Evolutionary conservation across 2,888 invertebrate genomes (phyloP).

Genomic region (Rhagophthalmus giganteus): DNA sequence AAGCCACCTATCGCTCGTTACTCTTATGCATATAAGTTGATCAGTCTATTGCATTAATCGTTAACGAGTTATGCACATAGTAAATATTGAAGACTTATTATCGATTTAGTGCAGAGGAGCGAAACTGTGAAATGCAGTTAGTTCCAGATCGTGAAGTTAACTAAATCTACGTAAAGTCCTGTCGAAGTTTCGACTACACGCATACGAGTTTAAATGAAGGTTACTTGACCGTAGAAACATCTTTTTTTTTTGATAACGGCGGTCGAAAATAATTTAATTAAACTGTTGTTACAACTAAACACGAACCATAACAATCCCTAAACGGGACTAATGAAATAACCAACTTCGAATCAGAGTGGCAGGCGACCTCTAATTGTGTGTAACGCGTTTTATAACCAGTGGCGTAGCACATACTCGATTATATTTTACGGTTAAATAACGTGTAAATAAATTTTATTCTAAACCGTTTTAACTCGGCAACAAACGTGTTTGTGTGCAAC

Average conservation of each 20-base stretch:
- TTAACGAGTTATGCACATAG: conserved; percentile 35
- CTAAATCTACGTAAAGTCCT: conserved; percentile 20
- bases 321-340: conserved; percentile 39
- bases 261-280: conserved; percentile 36
- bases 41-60: conserved; percentile 39
- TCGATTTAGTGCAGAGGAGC: conserved; percentile 46
- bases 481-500: no score
- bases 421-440: no score
- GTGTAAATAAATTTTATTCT: no score
- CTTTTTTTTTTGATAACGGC: neutral
- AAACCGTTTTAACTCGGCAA: no score
- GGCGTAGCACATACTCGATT: conserved; percentile 11
- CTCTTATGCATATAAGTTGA: conserved; percentile 31
- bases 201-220: no score
- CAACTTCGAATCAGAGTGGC: conserved; percentile 39
- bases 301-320: conserved; percentile 38
- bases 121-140: conserved; percentile 39
- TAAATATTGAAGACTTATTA: conserved; percentile 47
- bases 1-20: neutral
- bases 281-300: conserved; percentile 38
- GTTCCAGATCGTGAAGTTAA: conserved; percentile 35
- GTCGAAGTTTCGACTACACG: conserved; percentile 15
- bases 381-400: conserved; percentile 28
- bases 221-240: no score
- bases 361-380: conserved; percentile 35